Evolutionary conservation across 2,797 vertebrate genomes (phyloP), one percentile per base, ranked within the genome.

Genomic region (Cossypha heuglini): DNA sequence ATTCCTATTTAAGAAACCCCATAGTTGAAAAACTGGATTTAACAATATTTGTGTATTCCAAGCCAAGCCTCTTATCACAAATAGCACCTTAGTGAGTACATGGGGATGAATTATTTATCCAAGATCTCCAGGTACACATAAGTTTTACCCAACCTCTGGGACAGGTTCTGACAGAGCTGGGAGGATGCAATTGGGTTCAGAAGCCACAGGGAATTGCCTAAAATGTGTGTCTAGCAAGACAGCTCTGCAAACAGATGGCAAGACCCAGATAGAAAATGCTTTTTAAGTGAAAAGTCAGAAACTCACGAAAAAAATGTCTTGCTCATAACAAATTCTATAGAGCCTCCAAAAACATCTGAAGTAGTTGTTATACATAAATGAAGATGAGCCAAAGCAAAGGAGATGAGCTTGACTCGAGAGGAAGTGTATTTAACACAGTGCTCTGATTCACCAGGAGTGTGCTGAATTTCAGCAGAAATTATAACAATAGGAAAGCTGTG

Each of bases 231-330:
- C 93, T 97, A 96, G 93, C 95, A 81, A 96, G 95, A 96, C 93
- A 96, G 93, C 92, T 94, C 90, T 91, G 92, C 89, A 96, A 94
- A 95, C 92, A 96, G 96, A 96, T 94, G 96, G 93, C 91, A 96
- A 88, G 94, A 90, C 91, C 94, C 76, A 96, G 92, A 95, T 19
- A 97, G 82, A 97, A 96, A 96, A 93, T 37, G 89, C 82, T 94
- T 96, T 84, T 91, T 86, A 91, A 94, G 89, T 68, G 79, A 94
- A 97, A 95, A 94, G 91, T 86, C 72, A 93, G 79, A 94, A 95
- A 93, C 29, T 76, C 87, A 92, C 11, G 29, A 45, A 89, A 86
- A 82, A 95, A 94, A 88, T 1, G 69, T 73, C 96, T 94, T 94
- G 74, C 85, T 96, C 94, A 88, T 88, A 95, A 90, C 52, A 81